phyloP scores from a whole-genome alignment of 2,113 vertebrate genomes.

The Spea multiplicata region DNA sequence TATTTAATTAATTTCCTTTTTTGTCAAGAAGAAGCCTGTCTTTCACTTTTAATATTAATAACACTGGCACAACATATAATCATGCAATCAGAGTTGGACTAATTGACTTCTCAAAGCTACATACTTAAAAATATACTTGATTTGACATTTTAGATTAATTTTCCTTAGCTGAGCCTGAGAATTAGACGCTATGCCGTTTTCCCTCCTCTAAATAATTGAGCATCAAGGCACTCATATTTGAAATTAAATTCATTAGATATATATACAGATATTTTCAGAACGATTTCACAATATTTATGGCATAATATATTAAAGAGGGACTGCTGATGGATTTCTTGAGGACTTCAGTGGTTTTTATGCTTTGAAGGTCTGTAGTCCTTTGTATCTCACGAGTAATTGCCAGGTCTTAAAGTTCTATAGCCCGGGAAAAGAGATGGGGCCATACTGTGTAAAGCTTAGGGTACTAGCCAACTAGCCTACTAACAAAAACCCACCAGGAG shows the following conservation, averaged over 20 bases:
- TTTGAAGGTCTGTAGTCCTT: no score
- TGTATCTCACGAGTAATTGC: no score
- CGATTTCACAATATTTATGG: no score
- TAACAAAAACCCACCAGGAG: no score
- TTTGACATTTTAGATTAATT: slow-evolving; percentile 34
- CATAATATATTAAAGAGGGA: no score
- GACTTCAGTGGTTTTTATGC: no score
- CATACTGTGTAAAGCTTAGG: no score
- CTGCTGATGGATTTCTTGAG: no score
- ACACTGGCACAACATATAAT: slow-evolving; percentile 16
- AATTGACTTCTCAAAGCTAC: slow-evolving; percentile 28
- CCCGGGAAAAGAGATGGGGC: no score
- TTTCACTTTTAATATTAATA: slow-evolving; percentile 16
- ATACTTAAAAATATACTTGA: slow-evolving; percentile 27
- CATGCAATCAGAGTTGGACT: slow-evolving; percentile 25
- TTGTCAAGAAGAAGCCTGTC: neutral
- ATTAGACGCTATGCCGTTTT: neutral
- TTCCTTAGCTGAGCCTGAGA: neutral
- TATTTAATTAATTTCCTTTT: no score
- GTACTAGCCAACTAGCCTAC: no score
- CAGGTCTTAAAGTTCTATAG: no score
- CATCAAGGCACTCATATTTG: neutral
- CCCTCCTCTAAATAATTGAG: neutral
- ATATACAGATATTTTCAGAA: neutral
- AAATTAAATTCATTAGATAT: neutral